Base-by-base conservation (phyloP, 1,140 invertebrate genomes). In the Oppia nitens region DNA sequence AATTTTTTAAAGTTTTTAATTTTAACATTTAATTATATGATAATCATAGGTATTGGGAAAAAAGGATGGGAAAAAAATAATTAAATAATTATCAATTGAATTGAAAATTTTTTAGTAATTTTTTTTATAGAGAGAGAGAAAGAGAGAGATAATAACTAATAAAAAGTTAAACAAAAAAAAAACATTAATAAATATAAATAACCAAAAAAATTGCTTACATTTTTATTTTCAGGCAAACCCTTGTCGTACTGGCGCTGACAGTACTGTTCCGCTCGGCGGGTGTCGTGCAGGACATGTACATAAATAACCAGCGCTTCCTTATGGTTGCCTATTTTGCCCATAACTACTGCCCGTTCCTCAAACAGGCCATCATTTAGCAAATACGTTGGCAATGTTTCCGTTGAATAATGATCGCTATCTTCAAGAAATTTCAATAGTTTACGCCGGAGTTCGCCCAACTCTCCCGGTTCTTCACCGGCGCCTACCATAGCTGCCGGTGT, bases 231-330 rank as follows among this genome's bases (percentile, higher is more conserved):
- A 52, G 70, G 68, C 59, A 80, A 68, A 77, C 81, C 65, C 53
- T 66, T 64, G 29, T 69, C 63, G 64, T 74, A 77, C 57, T 72
- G 67, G 45, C 65, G 70, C n/a, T 83, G 77, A 68, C 91, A 94
- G 73, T 95, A 96, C 56, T 80, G 72, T 66, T 85, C 81, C 0
- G 93, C 93, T 67, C 82, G 80, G 0, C 79, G 67, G 21, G 84
- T 77, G 72, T 97, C 83, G 49, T 87, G 81, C 58, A 81, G 81
- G 66, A 76, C 81, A 75, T 77, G 84, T 65, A 93, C 79, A 69
- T 96, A 97, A 68, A 98, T 91, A 0, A 82, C 81, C 47, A 98
- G 73, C 2, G 87, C 91, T 70, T 96, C 84, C 67, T 96, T 84
- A 74, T 93, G 86, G 48, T 81, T 73, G 6, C 85, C 87, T 1